These are phyloP conservation scores for Hippoglossus hippoglossus DNA, from an alignment of 2,797 vertebrate species.

Conservation along the genomic window DNA sequence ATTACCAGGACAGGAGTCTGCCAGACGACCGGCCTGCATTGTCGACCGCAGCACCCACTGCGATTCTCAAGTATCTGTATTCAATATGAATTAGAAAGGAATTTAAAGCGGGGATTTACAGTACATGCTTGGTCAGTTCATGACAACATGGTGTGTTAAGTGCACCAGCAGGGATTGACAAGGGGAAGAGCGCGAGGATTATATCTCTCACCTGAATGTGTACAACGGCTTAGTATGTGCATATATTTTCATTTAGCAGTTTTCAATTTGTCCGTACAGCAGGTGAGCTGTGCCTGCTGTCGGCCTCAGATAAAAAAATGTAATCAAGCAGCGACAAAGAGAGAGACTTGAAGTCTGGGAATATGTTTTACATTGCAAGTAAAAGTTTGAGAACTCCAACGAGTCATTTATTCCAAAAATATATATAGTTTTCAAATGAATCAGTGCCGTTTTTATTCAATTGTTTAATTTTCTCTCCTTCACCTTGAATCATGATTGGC, in stretches of 20 bases:
- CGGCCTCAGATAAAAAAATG: neutral
- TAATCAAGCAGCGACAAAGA: constrained; percentile 3
- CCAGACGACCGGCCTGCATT: constrained; percentile 46
- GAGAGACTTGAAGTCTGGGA: neutral
- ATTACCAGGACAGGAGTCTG: constrained; percentile 43
- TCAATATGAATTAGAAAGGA: constrained; percentile 50
- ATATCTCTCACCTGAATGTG: constrained; percentile 30
- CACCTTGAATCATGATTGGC: neutral
- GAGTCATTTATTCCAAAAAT: neutral
- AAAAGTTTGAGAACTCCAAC: neutral
- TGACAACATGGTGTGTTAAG: constrained; percentile 40
- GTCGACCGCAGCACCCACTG: constrained; percentile 39
- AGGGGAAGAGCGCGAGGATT: constrained; percentile 34
- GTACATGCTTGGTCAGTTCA: constrained; percentile 41
- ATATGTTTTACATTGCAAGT: neutral
- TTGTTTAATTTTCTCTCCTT: neutral
- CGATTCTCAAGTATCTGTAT: constrained; percentile 43
- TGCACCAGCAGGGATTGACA: constrained; percentile 25
- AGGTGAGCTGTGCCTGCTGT: constrained; percentile 27
- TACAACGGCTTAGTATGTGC: constrained; percentile 31
- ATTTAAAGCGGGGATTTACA: constrained; percentile 50
- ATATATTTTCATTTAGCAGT: constrained; percentile 27
- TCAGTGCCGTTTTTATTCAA: neutral
- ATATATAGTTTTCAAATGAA: neutral
- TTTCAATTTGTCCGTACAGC: constrained; percentile 3